Conservation (phyloP, 2,888 invertebrate genomes). For the Agrochola lota region DNA sequence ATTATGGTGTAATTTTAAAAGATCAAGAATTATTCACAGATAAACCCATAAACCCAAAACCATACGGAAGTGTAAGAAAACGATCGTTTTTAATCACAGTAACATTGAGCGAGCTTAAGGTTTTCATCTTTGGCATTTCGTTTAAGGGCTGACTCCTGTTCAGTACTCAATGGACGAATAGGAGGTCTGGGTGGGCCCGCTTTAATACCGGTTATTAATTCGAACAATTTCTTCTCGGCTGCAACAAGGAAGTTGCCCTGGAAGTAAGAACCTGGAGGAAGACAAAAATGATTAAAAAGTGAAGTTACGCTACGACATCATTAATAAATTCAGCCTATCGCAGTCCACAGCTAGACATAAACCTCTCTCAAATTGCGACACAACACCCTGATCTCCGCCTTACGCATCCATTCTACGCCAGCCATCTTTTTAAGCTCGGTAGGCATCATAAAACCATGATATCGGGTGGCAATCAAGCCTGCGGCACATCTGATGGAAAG, state of each 20-base stretch:
- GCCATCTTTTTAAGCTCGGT: neutral
- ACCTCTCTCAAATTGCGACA: neutral
- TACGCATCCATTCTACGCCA: neutral
- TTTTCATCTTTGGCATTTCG: neutral
- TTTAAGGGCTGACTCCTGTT: neutral
- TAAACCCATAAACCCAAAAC: neutral
- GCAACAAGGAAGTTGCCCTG: neutral
- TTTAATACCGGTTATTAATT: neutral
- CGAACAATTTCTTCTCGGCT: constrained; percentile 1
- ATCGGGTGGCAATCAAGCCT: neutral
- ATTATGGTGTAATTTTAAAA: neutral
- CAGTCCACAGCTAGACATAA: neutral
- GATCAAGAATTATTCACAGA: neutral
- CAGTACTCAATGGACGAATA: neutral
- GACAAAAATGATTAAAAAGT: neutral
- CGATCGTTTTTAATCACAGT: neutral
- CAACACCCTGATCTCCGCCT: neutral
- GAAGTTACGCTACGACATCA: neutral
- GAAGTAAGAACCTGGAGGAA: neutral
- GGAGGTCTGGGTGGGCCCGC: neutral
- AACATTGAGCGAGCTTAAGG: neutral
- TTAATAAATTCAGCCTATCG: neutral
- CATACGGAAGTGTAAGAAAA: neutral
- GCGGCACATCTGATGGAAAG: neutral
- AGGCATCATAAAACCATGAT: neutral